phyloP scores from a whole-genome alignment of 2,113 vertebrate species.

The Channa maculata region DNA sequence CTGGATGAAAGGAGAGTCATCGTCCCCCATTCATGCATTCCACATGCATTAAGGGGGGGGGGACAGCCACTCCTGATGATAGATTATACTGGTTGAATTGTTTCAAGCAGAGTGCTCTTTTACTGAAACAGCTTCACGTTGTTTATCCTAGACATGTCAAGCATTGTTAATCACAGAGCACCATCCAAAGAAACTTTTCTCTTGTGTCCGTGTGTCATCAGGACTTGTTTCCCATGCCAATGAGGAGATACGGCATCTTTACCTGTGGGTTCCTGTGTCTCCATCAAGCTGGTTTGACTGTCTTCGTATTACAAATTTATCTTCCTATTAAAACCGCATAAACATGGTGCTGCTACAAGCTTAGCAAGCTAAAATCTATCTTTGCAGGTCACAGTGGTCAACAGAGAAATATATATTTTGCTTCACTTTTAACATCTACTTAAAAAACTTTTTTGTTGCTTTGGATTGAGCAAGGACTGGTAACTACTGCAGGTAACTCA shows the following conservation, averaged over 20 bases:
- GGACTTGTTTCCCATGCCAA: no score
- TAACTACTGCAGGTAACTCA: no score
- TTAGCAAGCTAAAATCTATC: no score
- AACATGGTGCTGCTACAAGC: no score
- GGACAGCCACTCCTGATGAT: conserved; percentile 15
- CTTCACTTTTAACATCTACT: background rate
- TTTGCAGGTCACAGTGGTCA: conserved; percentile 14
- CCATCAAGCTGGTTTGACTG: background rate
- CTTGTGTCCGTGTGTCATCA: conserved; percentile 23
- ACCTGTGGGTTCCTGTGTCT: background rate
- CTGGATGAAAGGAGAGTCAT: background rate
- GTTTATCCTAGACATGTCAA: conserved; percentile 23
- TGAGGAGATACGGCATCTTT: conserved; percentile 11
- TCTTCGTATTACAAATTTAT: background rate
- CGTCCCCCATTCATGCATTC: background rate
- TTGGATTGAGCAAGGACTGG: background rate
- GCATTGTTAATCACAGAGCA: conserved; percentile 32
- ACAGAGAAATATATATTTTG: background rate
- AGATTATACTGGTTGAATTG: conserved; percentile 19
- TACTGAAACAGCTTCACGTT: conserved; percentile 27
- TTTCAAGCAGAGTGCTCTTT: conserved; percentile 33
- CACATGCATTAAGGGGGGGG: background rate
- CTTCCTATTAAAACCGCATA: no score
- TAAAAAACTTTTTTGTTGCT: background rate
- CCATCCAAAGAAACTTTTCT: conserved; percentile 9